Conservation (phyloP, 2,888 invertebrate genomes). For the Sarcophaga caerulescens region DNA sequence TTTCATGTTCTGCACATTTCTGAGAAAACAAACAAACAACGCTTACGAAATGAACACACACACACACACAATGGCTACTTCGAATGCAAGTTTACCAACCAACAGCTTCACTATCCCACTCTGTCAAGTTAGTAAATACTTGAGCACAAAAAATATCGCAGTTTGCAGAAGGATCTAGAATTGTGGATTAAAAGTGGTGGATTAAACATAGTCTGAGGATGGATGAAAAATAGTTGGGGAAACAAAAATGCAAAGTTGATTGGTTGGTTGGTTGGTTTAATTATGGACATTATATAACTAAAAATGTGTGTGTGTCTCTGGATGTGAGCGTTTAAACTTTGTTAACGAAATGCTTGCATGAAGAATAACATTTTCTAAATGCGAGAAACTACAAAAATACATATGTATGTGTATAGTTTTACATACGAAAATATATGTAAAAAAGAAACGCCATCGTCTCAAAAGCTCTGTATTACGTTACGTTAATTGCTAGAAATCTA, state of each 20-base stretch:
- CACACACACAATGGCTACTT: slow-evolving; percentile 18
- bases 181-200: neutral
- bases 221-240: neutral
- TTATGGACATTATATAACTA: neutral
- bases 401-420: too few species aligned
- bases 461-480: slow-evolving; percentile 44
- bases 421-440: slow-evolving; percentile 33
- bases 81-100: neutral
- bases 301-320: slow-evolving; percentile 59
- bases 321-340: slow-evolving; percentile 64
- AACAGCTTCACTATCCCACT: neutral
- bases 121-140: neutral
- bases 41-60: slow-evolving; percentile 69
- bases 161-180: slow-evolving; percentile 1
- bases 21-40: slow-evolving; percentile 64
- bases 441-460: slow-evolving; percentile 23
- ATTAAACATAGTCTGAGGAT: neutral
- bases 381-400: slow-evolving; percentile 26
- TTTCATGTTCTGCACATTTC: slow-evolving; percentile 67
- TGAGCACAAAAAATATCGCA: neutral
- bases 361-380: slow-evolving; percentile 31
- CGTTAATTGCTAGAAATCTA: slow-evolving; percentile 43
- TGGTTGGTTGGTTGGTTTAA: slow-evolving; percentile 1
- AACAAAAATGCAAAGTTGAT: too few species aligned
- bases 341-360: slow-evolving; percentile 62